Base-by-base conservation (phyloP, 2,888 invertebrate species). In the Apamea crenata region DNA sequence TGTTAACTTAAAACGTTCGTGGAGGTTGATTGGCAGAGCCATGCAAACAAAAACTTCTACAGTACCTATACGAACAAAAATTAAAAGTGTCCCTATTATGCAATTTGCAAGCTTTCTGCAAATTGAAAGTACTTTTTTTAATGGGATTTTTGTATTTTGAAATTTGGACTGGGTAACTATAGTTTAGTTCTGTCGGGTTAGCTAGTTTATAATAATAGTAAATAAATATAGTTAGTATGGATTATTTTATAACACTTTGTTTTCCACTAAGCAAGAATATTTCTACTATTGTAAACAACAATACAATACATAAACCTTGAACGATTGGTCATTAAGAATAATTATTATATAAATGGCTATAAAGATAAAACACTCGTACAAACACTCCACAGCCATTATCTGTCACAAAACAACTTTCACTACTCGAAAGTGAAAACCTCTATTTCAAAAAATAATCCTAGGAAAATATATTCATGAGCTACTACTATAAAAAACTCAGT, bases 351-450 rank as follows among this genome's bases (percentile, higher is more conserved):
- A 50, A 66, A 36, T 56, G 18, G 21, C 36, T 14, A 56, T 36
- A 12, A 36, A 56, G n/a, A 72, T 61, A 71, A 80, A 71, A 40
- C 12, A 44, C n/a, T 40, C 40, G 18, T 47, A 21, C 16, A 47
- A 50, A 59, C 14, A 77, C 40, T 77, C 7, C 32, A 78, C 16
- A 36, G 1, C 18, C 29, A 0, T 21, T 29, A 65, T 29, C 14
- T 21, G 25, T 40, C 25, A 56, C 3, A 47, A 29, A 29, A 40
- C 61, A 21, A 77, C 7, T 18, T 40, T 25, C 29, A 40, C 25
- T 40, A 12, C 12, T 21, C 3, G 36, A 50, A 59, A 67, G 25
- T 78, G 47, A 67, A 67, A 67, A 50, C 16, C 1, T 25, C 10
- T 40, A 18, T 29, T 32, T 25, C 16, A 50, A 10, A 18, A 78